These are phyloP conservation scores for Delia radicum DNA, from an alignment of 1,140 invertebrate genomes.

Conservation along the genomic window DNA sequence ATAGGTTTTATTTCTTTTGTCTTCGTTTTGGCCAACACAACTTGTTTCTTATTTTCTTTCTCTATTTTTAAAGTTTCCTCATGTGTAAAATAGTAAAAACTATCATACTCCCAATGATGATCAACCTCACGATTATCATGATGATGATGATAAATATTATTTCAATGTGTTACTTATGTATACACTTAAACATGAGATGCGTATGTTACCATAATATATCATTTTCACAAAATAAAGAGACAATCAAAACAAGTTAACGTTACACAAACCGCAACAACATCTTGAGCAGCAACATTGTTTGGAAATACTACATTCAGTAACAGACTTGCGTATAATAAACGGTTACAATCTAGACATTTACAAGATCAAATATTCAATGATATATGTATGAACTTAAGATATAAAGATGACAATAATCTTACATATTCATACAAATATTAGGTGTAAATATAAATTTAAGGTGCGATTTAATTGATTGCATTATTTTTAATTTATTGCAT, in stretches of 20 bases:
- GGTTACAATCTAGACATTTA: not conserved
- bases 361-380: not conserved
- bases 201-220: conserved; percentile 3
- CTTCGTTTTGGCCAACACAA: not conserved
- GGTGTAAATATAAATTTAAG: not conserved
- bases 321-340: not conserved
- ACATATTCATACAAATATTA: not conserved
- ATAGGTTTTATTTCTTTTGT: not conserved
- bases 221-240: conserved; percentile 1
- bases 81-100: not conserved
- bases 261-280: not conserved
- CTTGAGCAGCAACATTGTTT: not conserved
- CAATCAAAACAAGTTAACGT: not conserved
- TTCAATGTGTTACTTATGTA: no score
- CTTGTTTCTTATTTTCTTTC: not conserved
- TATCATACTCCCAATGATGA: not conserved
- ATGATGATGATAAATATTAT: no score
- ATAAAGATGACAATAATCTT: not conserved
- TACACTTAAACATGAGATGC: not conserved
- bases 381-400: not conserved
- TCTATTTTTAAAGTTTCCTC: not conserved
- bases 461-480: no score
- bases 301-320: not conserved
- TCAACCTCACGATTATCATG: no score
- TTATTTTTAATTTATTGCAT: no score